Base-by-base conservation (phyloP, 2,797 vertebrate genomes). In the Mallotus villosus region DNA sequence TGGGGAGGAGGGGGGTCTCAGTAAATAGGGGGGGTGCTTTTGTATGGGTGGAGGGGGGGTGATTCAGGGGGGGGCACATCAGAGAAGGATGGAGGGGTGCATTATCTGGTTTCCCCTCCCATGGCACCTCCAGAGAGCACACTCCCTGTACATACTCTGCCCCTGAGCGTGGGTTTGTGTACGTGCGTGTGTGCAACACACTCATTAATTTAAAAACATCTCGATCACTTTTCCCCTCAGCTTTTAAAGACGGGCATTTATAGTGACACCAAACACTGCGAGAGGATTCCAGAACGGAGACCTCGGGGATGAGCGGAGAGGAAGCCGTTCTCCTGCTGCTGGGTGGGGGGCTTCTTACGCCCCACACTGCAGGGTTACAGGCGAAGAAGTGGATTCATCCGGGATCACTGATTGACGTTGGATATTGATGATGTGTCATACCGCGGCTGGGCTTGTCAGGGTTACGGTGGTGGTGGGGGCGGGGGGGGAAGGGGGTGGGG, bases 351-450 rank as follows among this genome's bases (percentile, higher is more conserved):
- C 11, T 21, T 2, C n/a, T 59, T 27, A 29, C 27, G 7, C 16
- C 61, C 27, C 27, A 29, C 16, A 6, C 62, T 21, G 24, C 59
- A 25, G 22, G 22, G 59, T 25, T 29, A 5, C 24, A 27, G 59
- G 24, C 32, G 1, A 8, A 34, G 5, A 8, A 34, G 32, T 8
- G 5, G 32, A 34, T 34, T 5, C 32, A 34, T 34, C 32, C 32
- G 5, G 7, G 32, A 34, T 34, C 32, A 34, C 32, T 16, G 68
- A 73, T 27, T 49, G 59, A 71, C 64, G 59, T 55, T 68, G 67
- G 51, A 32, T 71, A 74, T 71, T 78, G 76, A 78, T 68, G 58
- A 68, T 61, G 67, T 74, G 72, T 74, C 32, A 24, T 16, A 21
- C 11, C 46, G 25, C 63, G 37, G 57, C 63, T 65, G 16, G 25